phyloP scores from a whole-genome alignment of 1,140 invertebrate species.

The Pseudomyrmex gracilis region DNA sequence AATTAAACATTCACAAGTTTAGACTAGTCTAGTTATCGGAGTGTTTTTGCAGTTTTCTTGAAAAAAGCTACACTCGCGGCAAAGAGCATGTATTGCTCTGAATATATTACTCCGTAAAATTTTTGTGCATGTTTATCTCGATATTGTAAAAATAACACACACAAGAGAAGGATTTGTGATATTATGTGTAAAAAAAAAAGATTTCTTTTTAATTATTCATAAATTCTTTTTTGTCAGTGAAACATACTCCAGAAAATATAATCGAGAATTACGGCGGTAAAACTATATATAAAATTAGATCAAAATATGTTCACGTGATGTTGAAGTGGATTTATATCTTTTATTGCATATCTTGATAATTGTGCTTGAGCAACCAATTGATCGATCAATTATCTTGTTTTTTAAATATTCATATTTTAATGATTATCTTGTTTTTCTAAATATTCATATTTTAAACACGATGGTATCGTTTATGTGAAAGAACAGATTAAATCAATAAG shows the following conservation, averaged over 20 bases:
- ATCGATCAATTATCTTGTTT: not conserved
- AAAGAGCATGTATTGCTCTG: not conserved
- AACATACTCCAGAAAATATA: not conserved
- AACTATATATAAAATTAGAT: not conserved
- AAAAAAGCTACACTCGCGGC: not conserved
- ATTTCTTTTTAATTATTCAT: not conserved
- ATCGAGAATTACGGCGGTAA: not conserved
- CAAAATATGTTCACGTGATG: not conserved
- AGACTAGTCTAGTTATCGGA: not conserved
- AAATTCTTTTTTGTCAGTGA: not conserved
- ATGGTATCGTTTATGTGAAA: too few species aligned
- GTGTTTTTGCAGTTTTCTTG: not conserved
- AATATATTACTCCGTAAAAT: too few species aligned
- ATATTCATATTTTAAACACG: too few species aligned
- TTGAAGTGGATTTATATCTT: too few species aligned
- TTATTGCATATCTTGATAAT: too few species aligned
- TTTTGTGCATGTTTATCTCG: not conserved
- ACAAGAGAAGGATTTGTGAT: too few species aligned
- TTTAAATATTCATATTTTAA: not conserved
- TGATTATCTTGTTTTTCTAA: not conserved
- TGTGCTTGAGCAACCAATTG: too few species aligned
- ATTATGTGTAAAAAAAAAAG: not conserved
- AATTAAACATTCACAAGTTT: constrained; percentile 1
- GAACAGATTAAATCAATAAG: too few species aligned
- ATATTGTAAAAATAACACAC: not conserved